These are phyloP conservation scores for Pterobdella sp. DNA, from an alignment of 2,888 invertebrate genomes.

Conservation along the genomic window DNA sequence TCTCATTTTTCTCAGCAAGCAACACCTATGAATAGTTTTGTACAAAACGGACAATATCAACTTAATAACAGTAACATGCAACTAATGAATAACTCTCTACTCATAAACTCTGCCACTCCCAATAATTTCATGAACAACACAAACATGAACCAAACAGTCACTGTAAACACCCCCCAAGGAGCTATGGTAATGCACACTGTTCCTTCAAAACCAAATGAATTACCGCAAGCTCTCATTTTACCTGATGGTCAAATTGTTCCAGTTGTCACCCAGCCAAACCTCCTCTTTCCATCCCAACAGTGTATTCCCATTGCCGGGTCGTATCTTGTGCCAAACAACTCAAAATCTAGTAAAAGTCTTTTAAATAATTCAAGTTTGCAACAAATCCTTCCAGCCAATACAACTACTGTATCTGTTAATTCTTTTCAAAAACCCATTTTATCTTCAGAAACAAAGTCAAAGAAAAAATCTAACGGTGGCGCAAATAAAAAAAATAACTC, in stretches of 20 bases:
- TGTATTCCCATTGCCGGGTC: slow-evolving; percentile 35
- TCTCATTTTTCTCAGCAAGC: too few relatives aligned
- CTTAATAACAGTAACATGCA: neutral
- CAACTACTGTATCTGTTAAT: neutral
- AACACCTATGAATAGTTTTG: neutral
- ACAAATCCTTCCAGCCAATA: slow-evolving; percentile 20
- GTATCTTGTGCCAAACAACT: slow-evolving; percentile 32
- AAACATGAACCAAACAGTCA: slow-evolving; percentile 30
- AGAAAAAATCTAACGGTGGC: slow-evolving; percentile 13
- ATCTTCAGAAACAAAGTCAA: slow-evolving; percentile 4
- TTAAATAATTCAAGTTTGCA: neutral
- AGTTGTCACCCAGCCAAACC: slow-evolving; percentile 49
- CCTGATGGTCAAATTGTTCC: slow-evolving; percentile 52
- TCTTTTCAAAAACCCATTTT: neutral
- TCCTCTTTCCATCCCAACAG: slow-evolving; percentile 39
- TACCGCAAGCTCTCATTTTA: slow-evolving; percentile 49
- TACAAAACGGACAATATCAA: neutral
- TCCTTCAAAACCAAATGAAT: slow-evolving; percentile 40
- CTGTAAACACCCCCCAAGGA: slow-evolving; percentile 36
- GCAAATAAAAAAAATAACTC: neutral
- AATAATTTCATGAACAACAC: neutral
- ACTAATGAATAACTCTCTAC: neutral
- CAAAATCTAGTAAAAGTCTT: slow-evolving; percentile 15
- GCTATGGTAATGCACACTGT: slow-evolving; percentile 35
- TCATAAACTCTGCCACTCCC: slow-evolving; percentile 9